A percentile compares a stretch with the other conserved stretches of the same genome.
These are phyloP conservation scores for Polyommatus icarus DNA, from an alignment of 2,888 invertebrate genomes.

Conservation along the genomic window DNA sequence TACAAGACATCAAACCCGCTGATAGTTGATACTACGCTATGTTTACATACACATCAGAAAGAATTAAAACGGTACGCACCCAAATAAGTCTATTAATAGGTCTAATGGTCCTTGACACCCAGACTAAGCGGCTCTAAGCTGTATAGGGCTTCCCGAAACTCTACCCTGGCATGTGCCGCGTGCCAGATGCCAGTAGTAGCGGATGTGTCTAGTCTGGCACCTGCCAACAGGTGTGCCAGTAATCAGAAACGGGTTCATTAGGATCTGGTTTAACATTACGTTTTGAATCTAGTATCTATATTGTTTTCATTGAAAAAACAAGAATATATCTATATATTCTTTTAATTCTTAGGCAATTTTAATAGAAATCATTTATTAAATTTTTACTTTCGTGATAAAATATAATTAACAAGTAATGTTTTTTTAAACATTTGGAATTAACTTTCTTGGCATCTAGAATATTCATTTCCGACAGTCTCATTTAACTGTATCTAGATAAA, in stretches of 20 bases:
- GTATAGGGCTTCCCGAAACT: slow-evolving; percentile 11
- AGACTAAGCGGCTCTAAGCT: background rate
- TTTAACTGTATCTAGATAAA: background rate
- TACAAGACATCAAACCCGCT: too few species aligned
- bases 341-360: too few species aligned
- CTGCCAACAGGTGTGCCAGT: background rate
- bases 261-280: background rate
- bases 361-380: too few species aligned
- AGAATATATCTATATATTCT: too few species aligned
- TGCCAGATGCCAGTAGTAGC: background rate
- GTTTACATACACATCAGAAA: background rate
- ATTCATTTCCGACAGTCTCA: background rate
- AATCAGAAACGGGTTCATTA: background rate
- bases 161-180: background rate
- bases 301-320: too few species aligned
- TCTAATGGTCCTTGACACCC: slow-evolving; percentile 5
- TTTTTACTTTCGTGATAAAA: too few species aligned
- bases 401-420: too few species aligned
- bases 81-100: background rate
- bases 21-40: too few species aligned
- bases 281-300: background rate
- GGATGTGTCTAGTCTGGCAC: slow-evolving; percentile 8
- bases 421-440: too few species aligned
- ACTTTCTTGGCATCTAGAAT: background rate
- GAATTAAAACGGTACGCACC: background rate